A percentile compares a stretch with the other conserved stretches of the same genome.
Conservation (phyloP, 2,113 vertebrate genomes). For the Dasyprocta punctata region DNA sequence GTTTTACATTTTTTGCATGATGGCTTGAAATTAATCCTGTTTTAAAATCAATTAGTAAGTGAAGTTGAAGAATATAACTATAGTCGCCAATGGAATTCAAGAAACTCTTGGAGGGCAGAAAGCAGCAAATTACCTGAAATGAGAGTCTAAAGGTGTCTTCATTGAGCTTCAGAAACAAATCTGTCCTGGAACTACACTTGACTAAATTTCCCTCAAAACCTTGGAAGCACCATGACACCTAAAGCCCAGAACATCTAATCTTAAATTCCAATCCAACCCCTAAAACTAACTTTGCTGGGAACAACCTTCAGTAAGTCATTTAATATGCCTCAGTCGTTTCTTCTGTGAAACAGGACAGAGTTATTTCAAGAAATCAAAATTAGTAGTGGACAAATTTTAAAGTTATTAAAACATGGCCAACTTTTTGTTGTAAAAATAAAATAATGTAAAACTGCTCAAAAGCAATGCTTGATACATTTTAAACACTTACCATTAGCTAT, state of each 20-base stretch:
- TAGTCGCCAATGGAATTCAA: neutral
- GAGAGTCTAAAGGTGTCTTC: conserved; percentile 24
- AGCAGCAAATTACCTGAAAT: conserved; percentile 13
- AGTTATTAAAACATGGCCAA: conserved; percentile 51
- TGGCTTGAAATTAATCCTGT: conserved; percentile 1
- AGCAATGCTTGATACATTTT: conserved; percentile 26
- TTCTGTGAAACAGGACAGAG: conserved; percentile 14
- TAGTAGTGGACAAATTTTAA: neutral
- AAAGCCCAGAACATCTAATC: conserved; percentile 24
- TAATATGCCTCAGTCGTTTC: conserved; percentile 17
- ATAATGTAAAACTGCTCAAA: conserved; percentile 3
- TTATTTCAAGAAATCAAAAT: conserved; percentile 58
- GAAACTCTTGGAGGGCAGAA: neutral
- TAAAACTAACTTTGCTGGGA: neutral
- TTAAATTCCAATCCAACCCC: conserved; percentile 18
- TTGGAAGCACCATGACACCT: neutral
- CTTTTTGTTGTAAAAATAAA: conserved; percentile 38
- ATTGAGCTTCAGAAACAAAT: conserved; percentile 46
- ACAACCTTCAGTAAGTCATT: neutral
- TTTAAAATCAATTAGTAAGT: conserved; percentile 50
- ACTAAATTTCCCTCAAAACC: conserved; percentile 31
- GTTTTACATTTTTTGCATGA: neutral
- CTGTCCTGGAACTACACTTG: conserved; percentile 9
- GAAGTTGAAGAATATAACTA: conserved; percentile 5
- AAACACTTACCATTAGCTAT: conserved; percentile 28